Conservation (phyloP, 2,797 vertebrate species). For the Galago senegalensis region DNA sequence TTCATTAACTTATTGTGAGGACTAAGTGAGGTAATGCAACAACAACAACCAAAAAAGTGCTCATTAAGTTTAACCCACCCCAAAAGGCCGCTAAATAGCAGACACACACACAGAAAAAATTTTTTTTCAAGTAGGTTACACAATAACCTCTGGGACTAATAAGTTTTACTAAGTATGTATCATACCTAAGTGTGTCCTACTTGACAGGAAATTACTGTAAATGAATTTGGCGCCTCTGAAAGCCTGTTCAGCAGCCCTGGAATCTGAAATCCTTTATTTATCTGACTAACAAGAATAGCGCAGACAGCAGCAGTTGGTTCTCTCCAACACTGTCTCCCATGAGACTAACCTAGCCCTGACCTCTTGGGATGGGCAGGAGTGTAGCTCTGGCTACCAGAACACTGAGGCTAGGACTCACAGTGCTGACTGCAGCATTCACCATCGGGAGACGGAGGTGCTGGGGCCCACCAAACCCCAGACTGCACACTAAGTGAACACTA, state of each 20-base stretch:
- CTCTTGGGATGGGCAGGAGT: slow-evolving; percentile 34
- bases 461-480: neutral
- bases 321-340: slow-evolving; percentile 71
- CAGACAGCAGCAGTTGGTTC: slow-evolving; percentile 79
- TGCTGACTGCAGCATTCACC: neutral
- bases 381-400: neutral
- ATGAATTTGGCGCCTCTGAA: slow-evolving; percentile 76
- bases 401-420: neutral
- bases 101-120: neutral
- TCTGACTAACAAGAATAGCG: slow-evolving; percentile 80
- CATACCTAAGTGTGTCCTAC: slow-evolving; percentile 50
- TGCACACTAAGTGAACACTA: neutral
- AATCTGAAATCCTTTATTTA: slow-evolving; percentile 83
- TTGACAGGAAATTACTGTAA: slow-evolving; percentile 73
- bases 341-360: slow-evolving; percentile 77
- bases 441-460: neutral
- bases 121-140: neutral
- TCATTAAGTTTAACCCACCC: slow-evolving; percentile 35
- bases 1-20: slow-evolving; percentile 21
- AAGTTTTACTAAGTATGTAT: slow-evolving; percentile 48
- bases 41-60: neutral
- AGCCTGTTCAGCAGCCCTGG: slow-evolving; percentile 70
- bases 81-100: neutral
- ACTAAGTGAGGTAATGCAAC: neutral
- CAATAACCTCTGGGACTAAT: neutral